These are phyloP conservation scores for Pandemis cinnamomeana DNA, from an alignment of 2,888 invertebrate species.

Conservation along the genomic window DNA sequence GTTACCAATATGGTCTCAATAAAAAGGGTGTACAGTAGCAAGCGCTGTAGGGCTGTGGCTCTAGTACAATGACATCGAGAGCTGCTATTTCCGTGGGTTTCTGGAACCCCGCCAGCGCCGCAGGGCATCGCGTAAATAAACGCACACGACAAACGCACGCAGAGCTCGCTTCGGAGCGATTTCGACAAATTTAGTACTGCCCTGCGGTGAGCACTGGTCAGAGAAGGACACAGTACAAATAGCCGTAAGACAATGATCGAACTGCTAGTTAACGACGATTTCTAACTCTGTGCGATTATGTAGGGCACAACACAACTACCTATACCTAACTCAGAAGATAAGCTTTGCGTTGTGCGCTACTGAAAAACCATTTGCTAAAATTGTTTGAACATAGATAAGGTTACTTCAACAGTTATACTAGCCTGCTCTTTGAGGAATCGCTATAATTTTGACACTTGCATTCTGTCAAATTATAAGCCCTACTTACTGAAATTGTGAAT, in stretches of 20 bases:
- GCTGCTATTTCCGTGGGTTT: conserved; percentile 77
- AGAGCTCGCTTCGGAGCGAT: conserved; percentile 62
- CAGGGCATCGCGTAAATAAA: conserved; percentile 78
- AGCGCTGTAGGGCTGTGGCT: conserved; percentile 62
- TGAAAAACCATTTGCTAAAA: conserved; percentile 29
- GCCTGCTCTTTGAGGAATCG: neutral
- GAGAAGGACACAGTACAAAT: conserved; percentile 36
- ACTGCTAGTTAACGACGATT: conserved; percentile 3
- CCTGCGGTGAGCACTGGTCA: conserved; percentile 50
- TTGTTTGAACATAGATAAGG: conserved; percentile 23
- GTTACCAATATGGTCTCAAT: neutral
- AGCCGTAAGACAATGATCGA: conserved; percentile 27
- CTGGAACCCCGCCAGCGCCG: conserved; percentile 77
- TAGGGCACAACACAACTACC: conserved; percentile 10
- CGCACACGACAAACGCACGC: conserved; percentile 69
- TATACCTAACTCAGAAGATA: conserved; percentile 1
- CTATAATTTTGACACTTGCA: neutral
- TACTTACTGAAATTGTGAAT: neutral
- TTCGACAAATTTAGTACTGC: conserved; percentile 69
- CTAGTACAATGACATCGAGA: conserved; percentile 82
- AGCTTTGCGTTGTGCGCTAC: conserved; percentile 21
- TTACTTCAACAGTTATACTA: conserved; percentile 18
- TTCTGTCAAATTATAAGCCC: neutral
- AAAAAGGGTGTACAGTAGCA: conserved; percentile 32
- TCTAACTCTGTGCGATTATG: conserved; percentile 8